Evolutionary conservation across 2,113 vertebrate species (phyloP).

Genomic region (Maccullochella peelii): DNA sequence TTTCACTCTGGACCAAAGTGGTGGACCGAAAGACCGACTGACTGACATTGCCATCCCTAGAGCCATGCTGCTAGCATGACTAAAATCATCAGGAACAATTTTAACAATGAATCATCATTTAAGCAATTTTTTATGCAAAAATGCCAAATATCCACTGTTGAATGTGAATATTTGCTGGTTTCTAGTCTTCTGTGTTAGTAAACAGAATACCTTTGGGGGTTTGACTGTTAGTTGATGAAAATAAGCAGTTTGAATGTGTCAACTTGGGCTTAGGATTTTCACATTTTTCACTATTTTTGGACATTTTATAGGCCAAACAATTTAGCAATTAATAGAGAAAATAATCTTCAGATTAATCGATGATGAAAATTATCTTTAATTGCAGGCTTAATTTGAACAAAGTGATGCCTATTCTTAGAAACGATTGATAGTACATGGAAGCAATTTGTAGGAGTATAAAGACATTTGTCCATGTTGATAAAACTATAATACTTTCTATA

Average conservation of each 20-base stretch:
- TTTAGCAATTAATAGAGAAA: not conserved
- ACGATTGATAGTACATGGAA: not conserved
- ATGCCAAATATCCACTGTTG: not conserved
- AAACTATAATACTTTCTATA: not conserved
- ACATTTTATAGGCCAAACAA: not conserved
- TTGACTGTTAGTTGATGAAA: not conserved
- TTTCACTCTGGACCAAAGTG: not conserved
- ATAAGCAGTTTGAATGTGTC: not conserved
- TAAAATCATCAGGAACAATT: too few species aligned
- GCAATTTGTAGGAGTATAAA: not conserved
- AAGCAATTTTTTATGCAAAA: not conserved
- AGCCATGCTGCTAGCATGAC: too few species aligned
- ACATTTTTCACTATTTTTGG: not conserved
- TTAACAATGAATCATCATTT: not conserved
- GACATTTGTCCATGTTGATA: not conserved
- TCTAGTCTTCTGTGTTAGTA: not conserved
- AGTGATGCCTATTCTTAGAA: not conserved
- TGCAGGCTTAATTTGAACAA: not conserved
- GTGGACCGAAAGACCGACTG: too few species aligned
- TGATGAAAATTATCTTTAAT: not conserved
- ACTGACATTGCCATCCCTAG: too few species aligned
- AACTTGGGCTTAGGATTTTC: not conserved
- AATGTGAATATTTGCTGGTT: not conserved
- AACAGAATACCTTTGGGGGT: not conserved
- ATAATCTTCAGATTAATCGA: not conserved